A percentile compares a stretch with the other conserved stretches of the same genome.
These are phyloP conservation scores for Potamilus streckersoni DNA, from an alignment of 1,140 invertebrate genomes.

Conservation along the genomic window DNA sequence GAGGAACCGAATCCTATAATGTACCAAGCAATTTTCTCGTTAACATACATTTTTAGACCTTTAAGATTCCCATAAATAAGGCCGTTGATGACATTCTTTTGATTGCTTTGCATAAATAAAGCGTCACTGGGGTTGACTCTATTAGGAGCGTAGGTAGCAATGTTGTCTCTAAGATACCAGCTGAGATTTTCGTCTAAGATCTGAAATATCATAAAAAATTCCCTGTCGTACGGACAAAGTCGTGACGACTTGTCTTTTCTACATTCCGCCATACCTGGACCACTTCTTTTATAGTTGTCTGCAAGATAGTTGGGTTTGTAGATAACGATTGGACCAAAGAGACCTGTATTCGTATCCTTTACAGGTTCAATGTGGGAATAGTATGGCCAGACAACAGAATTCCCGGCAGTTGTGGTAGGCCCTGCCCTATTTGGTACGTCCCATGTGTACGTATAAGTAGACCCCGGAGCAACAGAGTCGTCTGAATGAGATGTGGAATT, in stretches of 20 bases:
- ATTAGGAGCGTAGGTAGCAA: conserved; percentile 36
- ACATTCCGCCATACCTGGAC: conserved; percentile 31
- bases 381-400: conserved; percentile 55
- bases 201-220: conserved; percentile 51
- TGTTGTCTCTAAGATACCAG: conserved; percentile 56
- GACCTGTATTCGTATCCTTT: conserved; percentile 49
- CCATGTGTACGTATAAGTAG: conserved; percentile 47
- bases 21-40: conserved; percentile 52
- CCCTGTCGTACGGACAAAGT: conserved; percentile 41
- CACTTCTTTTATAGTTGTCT: no score
- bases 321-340: conserved; percentile 53
- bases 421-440: conserved; percentile 40
- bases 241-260: conserved; percentile 26
- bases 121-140: conserved; percentile 12
- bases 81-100: conserved; percentile 52
- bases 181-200: conserved; percentile 56
- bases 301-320: conserved; percentile 9
- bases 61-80: conserved; percentile 46
- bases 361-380: conserved; percentile 51
- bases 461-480: conserved; percentile 17
- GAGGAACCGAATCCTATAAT: conserved; percentile 46
- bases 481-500: background rate
- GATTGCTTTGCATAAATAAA: conserved; percentile 35
- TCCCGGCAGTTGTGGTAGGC: conserved; percentile 38
- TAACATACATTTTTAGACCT: conserved; percentile 40